A percentile compares a stretch with the other conserved stretches of the same genome.
These are phyloP conservation scores for Myripristis murdjan DNA, from an alignment of 2,797 vertebrate genomes.

Conservation along the genomic window DNA sequence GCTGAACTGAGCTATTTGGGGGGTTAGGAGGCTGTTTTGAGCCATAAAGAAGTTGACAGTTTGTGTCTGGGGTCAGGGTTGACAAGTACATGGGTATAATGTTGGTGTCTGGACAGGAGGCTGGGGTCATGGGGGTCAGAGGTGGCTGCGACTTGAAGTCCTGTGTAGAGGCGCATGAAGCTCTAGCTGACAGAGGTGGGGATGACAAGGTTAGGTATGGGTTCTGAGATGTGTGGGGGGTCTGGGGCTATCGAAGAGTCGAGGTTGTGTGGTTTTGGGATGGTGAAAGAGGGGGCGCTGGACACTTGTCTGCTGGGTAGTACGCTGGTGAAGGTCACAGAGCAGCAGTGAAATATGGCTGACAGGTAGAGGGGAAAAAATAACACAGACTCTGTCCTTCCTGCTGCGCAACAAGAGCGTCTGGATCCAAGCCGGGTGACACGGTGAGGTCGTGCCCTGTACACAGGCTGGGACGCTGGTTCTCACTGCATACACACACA, in stretches of 20 bases:
- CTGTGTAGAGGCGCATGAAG: constrained; percentile 43
- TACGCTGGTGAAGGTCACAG: constrained; percentile 73
- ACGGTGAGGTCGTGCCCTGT: constrained; percentile 84
- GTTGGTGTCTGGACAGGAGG: constrained; percentile 79
- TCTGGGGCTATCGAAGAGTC: constrained; percentile 11
- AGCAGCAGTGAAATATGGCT: constrained; percentile 83
- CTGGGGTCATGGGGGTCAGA: constrained; percentile 58
- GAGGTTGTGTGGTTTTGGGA: constrained; percentile 3
- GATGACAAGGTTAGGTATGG: constrained; percentile 43
- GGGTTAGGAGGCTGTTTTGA: constrained; percentile 30
- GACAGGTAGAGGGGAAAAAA: constrained; percentile 87
- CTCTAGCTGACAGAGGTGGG: constrained; percentile 22
- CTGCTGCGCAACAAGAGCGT: constrained; percentile 81
- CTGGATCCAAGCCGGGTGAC: constrained; percentile 85
- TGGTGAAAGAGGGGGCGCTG: constrained; percentile 34
- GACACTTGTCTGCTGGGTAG: constrained; percentile 60
- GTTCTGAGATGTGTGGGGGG: constrained; percentile 39
- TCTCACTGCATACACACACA: constrained; percentile 60
- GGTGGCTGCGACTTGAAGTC: constrained; percentile 57
- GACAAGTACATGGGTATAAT: constrained; percentile 63
- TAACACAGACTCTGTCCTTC: constrained; percentile 88
- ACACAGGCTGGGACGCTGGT: constrained; percentile 78
- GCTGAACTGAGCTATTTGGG: constrained; percentile 43
- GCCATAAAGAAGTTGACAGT: constrained; percentile 43
- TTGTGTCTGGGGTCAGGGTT: constrained; percentile 55